A percentile compares a stretch with the other conserved stretches of the same genome.
These are phyloP conservation scores for Belgica antarctica DNA, from an alignment of 2,888 invertebrate species.

Conservation along the genomic window DNA sequence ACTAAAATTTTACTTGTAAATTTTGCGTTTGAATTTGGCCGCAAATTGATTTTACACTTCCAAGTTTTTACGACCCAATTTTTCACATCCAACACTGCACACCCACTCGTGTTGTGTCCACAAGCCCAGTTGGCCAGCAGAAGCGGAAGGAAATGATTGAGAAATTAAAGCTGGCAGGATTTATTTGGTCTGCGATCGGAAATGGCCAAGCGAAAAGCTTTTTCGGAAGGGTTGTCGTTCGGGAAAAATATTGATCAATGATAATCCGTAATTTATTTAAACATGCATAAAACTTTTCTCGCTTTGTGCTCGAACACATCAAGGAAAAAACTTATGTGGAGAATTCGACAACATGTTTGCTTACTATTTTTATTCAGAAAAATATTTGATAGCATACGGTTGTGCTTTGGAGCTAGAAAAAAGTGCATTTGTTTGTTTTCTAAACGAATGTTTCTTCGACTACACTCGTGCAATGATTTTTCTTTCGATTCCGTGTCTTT, in stretches of 20 bases:
- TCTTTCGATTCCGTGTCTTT: not conserved
- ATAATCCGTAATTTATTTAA: conserved; percentile 17
- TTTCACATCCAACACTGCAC: too few species aligned
- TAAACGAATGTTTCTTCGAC: too few species aligned
- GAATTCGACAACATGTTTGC: conserved; percentile 7
- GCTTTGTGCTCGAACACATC: too few species aligned
- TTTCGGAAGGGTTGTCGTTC: not conserved
- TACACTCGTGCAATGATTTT: not conserved
- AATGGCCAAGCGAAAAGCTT: not conserved
- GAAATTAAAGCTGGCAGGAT: conserved; percentile 21
- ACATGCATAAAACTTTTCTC: too few species aligned
- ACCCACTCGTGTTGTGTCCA: too few species aligned
- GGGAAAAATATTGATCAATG: conserved; percentile 16
- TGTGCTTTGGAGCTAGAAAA: too few species aligned
- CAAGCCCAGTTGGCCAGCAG: not conserved
- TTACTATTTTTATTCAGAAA: not conserved
- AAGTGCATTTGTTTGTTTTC: not conserved
- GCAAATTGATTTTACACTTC: too few species aligned
- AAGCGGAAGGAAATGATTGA: conserved; percentile 42
- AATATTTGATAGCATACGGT: not conserved
- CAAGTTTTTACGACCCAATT: too few species aligned
- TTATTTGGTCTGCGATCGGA: not conserved
- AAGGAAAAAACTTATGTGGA: conserved; percentile 13
- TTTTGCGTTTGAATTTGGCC: too few species aligned
- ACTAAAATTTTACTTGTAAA: too few species aligned